Percentiles rank a stretch among this genome's conserved stretches.
These are phyloP conservation scores for Micrastur ruficollis DNA, from an alignment of 2,797 vertebrate genomes.

Conservation along the genomic window DNA sequence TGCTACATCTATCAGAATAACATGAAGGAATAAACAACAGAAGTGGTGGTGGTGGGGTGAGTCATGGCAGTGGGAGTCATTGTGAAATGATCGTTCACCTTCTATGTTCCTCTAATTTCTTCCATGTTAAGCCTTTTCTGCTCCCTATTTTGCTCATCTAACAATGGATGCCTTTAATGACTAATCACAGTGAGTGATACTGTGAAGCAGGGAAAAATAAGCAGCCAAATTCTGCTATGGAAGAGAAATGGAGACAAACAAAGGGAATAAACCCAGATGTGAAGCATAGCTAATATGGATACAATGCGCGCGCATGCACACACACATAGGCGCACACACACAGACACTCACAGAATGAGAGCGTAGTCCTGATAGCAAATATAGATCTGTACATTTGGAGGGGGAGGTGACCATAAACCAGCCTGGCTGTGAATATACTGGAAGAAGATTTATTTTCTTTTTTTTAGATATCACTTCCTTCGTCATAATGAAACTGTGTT, in stretches of 20 bases:
- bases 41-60: not conserved
- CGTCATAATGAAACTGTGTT: not conserved
- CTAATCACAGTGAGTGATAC: not conserved
- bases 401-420: not conserved
- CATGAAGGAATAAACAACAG: not conserved
- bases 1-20: not conserved
- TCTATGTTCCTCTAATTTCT: not conserved
- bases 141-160: not conserved
- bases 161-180: not conserved
- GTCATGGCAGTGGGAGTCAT: not conserved
- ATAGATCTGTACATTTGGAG: not conserved
- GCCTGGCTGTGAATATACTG: not conserved
- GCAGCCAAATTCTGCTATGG: not conserved
- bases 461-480: not conserved
- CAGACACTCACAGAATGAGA: not conserved
- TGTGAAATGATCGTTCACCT: not conserved
- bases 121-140: not conserved
- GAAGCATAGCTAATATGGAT: not conserved
- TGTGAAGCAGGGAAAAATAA: not conserved
- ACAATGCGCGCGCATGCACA: fast-evolving
- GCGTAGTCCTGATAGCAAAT: not conserved
- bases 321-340: no score
- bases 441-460: not conserved
- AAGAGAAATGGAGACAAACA: not conserved
- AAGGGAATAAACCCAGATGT: not conserved